These are phyloP conservation scores for Pasiphila rectangulata DNA, from an alignment of 2,888 invertebrate species.

Conservation along the genomic window DNA sequence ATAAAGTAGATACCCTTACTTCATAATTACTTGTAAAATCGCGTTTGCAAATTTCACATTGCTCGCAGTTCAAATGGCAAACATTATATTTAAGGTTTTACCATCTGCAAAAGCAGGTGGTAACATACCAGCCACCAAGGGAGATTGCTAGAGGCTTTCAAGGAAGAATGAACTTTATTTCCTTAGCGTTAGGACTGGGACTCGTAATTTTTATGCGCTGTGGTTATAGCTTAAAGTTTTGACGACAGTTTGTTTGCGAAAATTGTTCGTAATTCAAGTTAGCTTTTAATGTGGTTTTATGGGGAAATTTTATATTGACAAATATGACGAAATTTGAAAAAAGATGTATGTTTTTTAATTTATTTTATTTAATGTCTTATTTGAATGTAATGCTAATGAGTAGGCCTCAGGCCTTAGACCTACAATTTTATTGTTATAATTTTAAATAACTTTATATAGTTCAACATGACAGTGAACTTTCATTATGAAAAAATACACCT, in stretches of 20 bases:
- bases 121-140: conserved; percentile 8
- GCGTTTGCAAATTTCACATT: conserved; percentile 32
- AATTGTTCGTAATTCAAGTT: neutral
- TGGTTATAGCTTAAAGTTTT: neutral
- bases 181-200: neutral
- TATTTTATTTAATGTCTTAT: too few species aligned
- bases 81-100: conserved; percentile 33
- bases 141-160: neutral
- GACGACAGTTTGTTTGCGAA: neutral
- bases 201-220: neutral
- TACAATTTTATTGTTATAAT: too few species aligned
- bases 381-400: too few species aligned
- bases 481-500: too few species aligned
- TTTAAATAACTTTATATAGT: too few species aligned
- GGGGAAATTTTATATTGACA: too few species aligned
- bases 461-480: too few species aligned
- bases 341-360: too few species aligned
- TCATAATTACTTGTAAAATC: conserved; percentile 26
- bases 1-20: conserved; percentile 25
- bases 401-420: too few species aligned
- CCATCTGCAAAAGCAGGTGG: conserved; percentile 38
- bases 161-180: neutral
- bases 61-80: conserved; percentile 42
- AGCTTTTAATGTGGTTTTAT: too few species aligned
- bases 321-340: too few species aligned